phyloP scores from a whole-genome alignment of 2,113 vertebrate species.

The Phaethon lepturus region DNA sequence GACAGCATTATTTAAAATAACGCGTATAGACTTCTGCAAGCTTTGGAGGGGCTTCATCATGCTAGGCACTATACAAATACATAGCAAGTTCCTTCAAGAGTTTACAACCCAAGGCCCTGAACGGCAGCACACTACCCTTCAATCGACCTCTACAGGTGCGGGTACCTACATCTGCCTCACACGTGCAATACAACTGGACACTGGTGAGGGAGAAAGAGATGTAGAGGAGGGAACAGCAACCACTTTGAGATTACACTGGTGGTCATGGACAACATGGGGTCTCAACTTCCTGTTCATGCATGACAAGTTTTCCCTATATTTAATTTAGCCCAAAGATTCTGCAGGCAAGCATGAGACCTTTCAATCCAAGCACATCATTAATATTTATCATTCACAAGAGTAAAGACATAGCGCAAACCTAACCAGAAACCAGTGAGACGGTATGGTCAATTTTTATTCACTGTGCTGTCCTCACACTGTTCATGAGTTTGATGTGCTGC shows the following conservation, averaged over 20 bases:
- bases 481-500: not conserved
- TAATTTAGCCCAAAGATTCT: not conserved
- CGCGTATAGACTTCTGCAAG: not conserved
- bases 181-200: fast-evolving
- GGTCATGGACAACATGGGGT: not conserved
- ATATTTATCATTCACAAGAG: not conserved
- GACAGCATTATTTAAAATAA: not conserved
- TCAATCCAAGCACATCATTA: not conserved
- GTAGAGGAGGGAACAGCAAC: not conserved
- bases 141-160: not conserved
- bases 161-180: not conserved
- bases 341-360: not conserved
- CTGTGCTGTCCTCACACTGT: not conserved
- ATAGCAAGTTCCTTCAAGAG: not conserved
- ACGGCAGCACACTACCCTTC: not conserved
- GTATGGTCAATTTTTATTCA: not conserved
- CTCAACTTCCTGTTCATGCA: not conserved
- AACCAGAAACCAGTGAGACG: not conserved
- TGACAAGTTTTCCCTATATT: not conserved
- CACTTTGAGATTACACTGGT: not conserved
- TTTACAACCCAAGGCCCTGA: not conserved
- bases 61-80: not conserved
- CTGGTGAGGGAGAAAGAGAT: not conserved
- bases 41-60: not conserved
- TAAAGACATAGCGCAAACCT: not conserved